phyloP scores from a whole-genome alignment of 2,888 invertebrate genomes.

The Apotomis turbidana region DNA sequence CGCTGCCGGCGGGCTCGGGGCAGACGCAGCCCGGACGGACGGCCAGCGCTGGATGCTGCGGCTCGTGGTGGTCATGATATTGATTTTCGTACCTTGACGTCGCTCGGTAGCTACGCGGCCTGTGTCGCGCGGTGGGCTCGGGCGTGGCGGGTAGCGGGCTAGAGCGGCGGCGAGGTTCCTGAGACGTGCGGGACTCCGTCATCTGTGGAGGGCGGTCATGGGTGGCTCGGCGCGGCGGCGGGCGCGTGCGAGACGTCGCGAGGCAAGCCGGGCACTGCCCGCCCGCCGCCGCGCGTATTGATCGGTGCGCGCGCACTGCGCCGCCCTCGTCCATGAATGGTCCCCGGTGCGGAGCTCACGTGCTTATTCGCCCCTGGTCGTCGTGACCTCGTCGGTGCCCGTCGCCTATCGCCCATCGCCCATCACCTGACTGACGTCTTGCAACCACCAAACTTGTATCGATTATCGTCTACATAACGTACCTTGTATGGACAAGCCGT shows the following conservation, averaged over 20 bases:
- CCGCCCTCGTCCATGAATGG: slow-evolving; percentile 76
- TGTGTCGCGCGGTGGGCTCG: slow-evolving; percentile 58
- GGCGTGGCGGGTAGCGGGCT: slow-evolving; percentile 70
- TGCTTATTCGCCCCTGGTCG: slow-evolving; percentile 57
- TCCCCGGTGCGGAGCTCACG: slow-evolving; percentile 78
- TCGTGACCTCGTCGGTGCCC: slow-evolving; percentile 32
- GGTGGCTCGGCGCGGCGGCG: slow-evolving; percentile 60
- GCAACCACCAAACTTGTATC: slow-evolving; percentile 31
- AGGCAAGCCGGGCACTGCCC: slow-evolving; percentile 77
- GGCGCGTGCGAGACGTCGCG: slow-evolving; percentile 71
- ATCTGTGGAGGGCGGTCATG: slow-evolving; percentile 80
- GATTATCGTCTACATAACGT: slow-evolving; percentile 12
- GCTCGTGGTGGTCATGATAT: slow-evolving; percentile 58
- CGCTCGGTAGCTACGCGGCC: slow-evolving; percentile 57
- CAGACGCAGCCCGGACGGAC: slow-evolving; percentile 42
- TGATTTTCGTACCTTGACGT: slow-evolving; percentile 76
- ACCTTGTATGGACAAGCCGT: neutral
- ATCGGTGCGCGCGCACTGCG: slow-evolving; percentile 76
- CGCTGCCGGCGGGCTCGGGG: slow-evolving; percentile 9
- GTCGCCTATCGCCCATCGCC: slow-evolving; percentile 20
- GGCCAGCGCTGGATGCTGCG: slow-evolving; percentile 63
- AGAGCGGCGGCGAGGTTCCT: slow-evolving; percentile 60
- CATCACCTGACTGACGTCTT: slow-evolving; percentile 30
- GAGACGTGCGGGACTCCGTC: slow-evolving; percentile 80
- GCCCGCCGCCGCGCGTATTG: slow-evolving; percentile 63